Conservation (phyloP, 2,797 vertebrate species). For the Sebastes jordani region DNA sequence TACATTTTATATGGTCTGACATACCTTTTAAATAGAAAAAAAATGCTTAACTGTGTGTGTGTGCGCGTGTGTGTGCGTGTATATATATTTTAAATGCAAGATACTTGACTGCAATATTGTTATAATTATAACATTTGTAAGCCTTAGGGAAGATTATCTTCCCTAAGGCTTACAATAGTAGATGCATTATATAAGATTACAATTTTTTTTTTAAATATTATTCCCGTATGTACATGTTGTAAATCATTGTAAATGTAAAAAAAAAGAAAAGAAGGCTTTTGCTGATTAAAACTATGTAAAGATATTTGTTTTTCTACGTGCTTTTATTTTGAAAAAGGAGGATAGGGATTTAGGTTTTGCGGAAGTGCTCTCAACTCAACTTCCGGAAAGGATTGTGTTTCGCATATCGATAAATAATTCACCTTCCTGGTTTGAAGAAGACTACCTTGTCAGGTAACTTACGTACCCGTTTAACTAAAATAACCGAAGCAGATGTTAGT, state of each 20-base stretch:
- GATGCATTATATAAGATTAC: background rate
- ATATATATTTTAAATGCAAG: no score
- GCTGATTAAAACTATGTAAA: background rate
- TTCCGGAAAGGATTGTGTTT: constrained; percentile 74
- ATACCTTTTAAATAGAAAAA: no score
- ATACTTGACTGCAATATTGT: no score
- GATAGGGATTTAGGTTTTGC: background rate
- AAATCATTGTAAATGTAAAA: background rate
- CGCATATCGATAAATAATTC: constrained; percentile 70
- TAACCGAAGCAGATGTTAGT: background rate
- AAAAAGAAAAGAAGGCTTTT: background rate
- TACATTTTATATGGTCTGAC: no score
- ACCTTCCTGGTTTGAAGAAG: constrained; percentile 63
- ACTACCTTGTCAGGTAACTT: constrained; percentile 74
- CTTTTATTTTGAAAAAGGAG: constrained; percentile 61
- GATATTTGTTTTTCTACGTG: background rate
- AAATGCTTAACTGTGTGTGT: no score
- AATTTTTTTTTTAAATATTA: no score
- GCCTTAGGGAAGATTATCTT: background rate
- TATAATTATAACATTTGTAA: no score
- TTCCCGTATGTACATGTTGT: background rate
- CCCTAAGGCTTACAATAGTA: no score
- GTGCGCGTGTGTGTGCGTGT: no score
- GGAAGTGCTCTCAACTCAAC: constrained; percentile 23
- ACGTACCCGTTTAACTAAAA: background rate